Evolutionary conservation across 2,888 invertebrate species (phyloP), one percentile per base, ranked within the genome.

Genomic region (Linnaemya vulpina): DNA sequence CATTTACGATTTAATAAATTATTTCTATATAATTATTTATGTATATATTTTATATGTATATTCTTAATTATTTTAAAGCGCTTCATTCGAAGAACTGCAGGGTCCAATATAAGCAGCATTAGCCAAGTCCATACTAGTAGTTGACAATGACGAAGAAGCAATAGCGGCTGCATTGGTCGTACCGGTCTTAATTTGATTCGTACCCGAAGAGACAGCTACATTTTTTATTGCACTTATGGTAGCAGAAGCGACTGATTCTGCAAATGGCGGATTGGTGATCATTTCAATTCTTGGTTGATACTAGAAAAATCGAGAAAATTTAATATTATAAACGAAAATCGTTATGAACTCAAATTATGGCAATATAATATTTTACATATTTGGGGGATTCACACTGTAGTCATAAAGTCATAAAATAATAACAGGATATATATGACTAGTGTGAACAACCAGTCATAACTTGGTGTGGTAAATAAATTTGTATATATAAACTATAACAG

Each of bases 51-150:
- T 43, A 30, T 30, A 30, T 15, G 46, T 13, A 55, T 38, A 22
- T 43, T 25, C 67, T 75, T 11, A 58, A 73, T 60, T 73, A 71
- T 77, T 87, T 89, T 88, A 90, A 84, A 91, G 89, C 91, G 93
- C 87, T 93, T 93, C 87, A 94, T 93, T 87, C 94, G 94, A 89
- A 92, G 94, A 67, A 95, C 95, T 83, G 94, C 93, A 88, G 92
- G 93, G 92, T 90, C 93, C 88, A 91, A 93, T 84, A 89, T 92
- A 89, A 90, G 91, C 90, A 79, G 86, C 86, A 68, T 80, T 87
- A 81, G 86, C 85, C 82, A 87, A 43, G 55, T 87, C 82, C 43
- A 88, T 73, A 71, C 83, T 77, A 51, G 84, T 86, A 10, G 82
- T 75, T 30, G 86, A 63, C 55, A 86, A 51, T 75, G 89, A 51